These are phyloP conservation scores for Thrips palmi DNA, from an alignment of 1,140 invertebrate genomes.

Conservation along the genomic window DNA sequence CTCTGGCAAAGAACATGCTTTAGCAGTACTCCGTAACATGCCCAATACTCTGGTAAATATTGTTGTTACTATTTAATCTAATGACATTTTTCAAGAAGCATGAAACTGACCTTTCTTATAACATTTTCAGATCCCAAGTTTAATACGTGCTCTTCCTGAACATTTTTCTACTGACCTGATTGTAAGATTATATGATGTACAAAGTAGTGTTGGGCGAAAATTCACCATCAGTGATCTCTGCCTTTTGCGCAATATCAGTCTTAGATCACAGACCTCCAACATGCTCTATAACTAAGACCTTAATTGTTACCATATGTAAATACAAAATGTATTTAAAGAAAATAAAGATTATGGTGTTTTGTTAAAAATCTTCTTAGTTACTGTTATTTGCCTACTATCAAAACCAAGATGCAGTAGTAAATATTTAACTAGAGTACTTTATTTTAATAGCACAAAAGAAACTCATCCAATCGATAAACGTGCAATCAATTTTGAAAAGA, in stretches of 20 bases:
- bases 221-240: slow-evolving; percentile 65
- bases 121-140: slow-evolving; percentile 37
- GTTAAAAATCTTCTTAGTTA: too few relatives aligned
- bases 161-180: slow-evolving; percentile 51
- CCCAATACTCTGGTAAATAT: slow-evolving; percentile 42
- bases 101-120: background rate
- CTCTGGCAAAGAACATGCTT: slow-evolving; percentile 55
- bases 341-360: too few relatives aligned
- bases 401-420: too few relatives aligned
- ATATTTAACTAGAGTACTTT: too few relatives aligned
- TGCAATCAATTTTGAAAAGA: too few relatives aligned
- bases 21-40: slow-evolving; percentile 60
- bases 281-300: too few relatives aligned
- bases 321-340: too few relatives aligned
- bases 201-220: slow-evolving; percentile 46
- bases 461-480: too few relatives aligned
- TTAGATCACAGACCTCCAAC: slow-evolving; percentile 22
- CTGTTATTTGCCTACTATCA: too few relatives aligned
- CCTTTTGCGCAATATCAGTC: slow-evolving; percentile 54
- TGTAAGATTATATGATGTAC: slow-evolving; percentile 57
- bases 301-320: too few relatives aligned
- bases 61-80: background rate
- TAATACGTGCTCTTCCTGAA: slow-evolving; percentile 60
- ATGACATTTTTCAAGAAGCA: background rate
- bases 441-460: too few relatives aligned